These are phyloP conservation scores for Erannis defoliaria DNA, from an alignment of 2,888 invertebrate species.

Conservation along the genomic window DNA sequence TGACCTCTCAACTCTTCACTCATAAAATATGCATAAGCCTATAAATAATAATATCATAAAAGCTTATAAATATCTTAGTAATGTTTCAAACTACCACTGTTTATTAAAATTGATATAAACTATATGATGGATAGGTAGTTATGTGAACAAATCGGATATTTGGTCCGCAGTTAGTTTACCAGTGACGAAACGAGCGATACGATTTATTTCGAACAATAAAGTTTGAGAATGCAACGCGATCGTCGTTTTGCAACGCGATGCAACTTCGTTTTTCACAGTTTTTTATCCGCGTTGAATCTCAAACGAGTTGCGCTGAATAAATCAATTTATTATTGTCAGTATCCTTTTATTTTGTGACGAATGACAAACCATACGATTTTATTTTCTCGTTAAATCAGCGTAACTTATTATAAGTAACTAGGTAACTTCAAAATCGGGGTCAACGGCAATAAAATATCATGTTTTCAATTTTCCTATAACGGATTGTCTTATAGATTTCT, in stretches of 20 bases:
- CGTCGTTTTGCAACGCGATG: conserved; percentile 63
- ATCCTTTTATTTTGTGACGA: conserved; percentile 23
- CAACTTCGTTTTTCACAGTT: conserved; percentile 57
- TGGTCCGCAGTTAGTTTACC: conserved; percentile 35
- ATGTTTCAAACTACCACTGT: conserved; percentile 9
- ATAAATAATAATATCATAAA: conserved; percentile 20
- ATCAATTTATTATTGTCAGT: conserved; percentile 27
- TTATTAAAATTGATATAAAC: conserved; percentile 18
- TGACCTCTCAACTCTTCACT: conserved; percentile 24
- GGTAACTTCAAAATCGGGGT: not conserved
- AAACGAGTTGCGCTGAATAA: conserved; percentile 40
- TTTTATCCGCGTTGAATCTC: conserved; percentile 65
- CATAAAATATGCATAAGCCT: conserved; percentile 17
- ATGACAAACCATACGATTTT: not conserved
- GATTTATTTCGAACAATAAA: conserved; percentile 52
- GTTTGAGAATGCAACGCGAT: conserved; percentile 57
- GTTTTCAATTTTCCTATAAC: conserved; percentile 28
- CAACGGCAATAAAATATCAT: conserved; percentile 9
- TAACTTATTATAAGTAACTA: not conserved
- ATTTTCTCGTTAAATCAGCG: conserved; percentile 8
- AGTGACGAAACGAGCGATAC: conserved; percentile 49
- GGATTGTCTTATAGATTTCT: conserved; percentile 55
- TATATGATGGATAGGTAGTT: conserved; percentile 39
- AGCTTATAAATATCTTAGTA: conserved; percentile 10
- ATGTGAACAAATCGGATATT: conserved; percentile 61